Base-by-base conservation (phyloP, 2,888 invertebrate species). In the Coleophora flavipennella region DNA sequence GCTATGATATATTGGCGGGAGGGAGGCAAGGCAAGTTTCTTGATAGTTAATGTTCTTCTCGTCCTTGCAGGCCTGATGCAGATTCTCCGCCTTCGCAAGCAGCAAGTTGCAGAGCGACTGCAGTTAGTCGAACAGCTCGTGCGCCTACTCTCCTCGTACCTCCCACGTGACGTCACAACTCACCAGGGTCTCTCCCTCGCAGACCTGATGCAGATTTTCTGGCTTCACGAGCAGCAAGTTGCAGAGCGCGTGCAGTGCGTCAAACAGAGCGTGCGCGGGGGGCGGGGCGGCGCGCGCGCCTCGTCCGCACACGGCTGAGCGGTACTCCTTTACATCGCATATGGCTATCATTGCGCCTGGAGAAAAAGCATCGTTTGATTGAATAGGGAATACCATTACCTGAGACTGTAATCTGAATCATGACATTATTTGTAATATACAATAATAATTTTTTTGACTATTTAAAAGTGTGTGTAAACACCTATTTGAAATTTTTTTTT, bases 311-410 rank as follows among this genome's bases (percentile, higher is more conserved):
- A 91, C 92, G 64, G 94, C 95, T 53, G 94, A 93, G 13, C 97
- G 88, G 74, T 99, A 99, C 75, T 98, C 98, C 62, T 97, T 97
- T 53, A 99, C 94, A 86, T 99, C 99, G 78, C 97, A 98, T 55
- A 99, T 96, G 2, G 95, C 96, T 68, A 96, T 92, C 95, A 99
- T 96, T 0, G 98, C 98, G 40, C 99, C 95, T 92, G 67, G 6
- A 4, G 20, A 20, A 6, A 6, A 20, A 20, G 6, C 3, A 20
- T 20, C 20, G 20, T 6, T 3, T 20, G 20, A 20, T 20, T 4
- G 20, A 20, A 20, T 20, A 6, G 20, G n/a, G n/a, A n/a, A n/a
- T n/a, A n/a, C n/a, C n/a, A n/a, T n/a, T n/a, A n/a, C n/a, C n/a
- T n/a, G n/a, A n/a, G n/a, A n/a, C n/a, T n/a, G n/a, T n/a, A n/a